Evolutionary conservation across 2,797 vertebrate species (phyloP), one percentile per base, ranked within the genome.

Genomic region (Cynopterus sphinx): DNA sequence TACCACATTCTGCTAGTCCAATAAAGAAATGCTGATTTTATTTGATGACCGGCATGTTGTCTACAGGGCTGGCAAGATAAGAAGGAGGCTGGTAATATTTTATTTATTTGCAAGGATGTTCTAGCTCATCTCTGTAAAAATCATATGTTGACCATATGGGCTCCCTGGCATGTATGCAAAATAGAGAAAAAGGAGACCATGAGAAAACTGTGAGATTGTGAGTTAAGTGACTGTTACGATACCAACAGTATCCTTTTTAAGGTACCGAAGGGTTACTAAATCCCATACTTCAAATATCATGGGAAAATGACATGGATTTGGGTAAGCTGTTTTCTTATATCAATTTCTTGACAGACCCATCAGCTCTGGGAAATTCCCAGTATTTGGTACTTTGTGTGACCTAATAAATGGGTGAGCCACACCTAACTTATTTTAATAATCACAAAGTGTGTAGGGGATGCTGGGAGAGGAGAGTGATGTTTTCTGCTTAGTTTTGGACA

Each of bases 281-380:
- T 90, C 87, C 97, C 94, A 94, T 77, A 85, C 96, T 96, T 70
- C 88, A 97, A 96, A 96, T 97, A 11, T 94, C 92, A 94, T 95
- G 94, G 96, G 94, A 92, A 84, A 79, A 24, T 3, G 79, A 75
- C 61, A 33, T 1, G 6, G 86, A 93, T 93, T 92, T 95, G 95
- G 95, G 91, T 93, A 96, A 90, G 96, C 95, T 86, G 91, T 96
- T 97, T 97, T 98, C 97, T 97, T 96, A 90, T 89, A 97, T 97
- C 51, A 15, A 94, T 98, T 97, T 98, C 95, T 98, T 96, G 95
- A 97, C 97, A 97, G 97, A 97, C 93, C 82, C 92, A 63, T 97
- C 88, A 98, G 96, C 95, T 96, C 92, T 97, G 97, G 97, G 97
- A 97, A 94, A 96, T 87, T 97, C 97, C 90, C 96, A 97, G 97